Evolutionary conservation across 2,888 invertebrate genomes (phyloP).

Genomic region (Nemurella pictetii): DNA sequence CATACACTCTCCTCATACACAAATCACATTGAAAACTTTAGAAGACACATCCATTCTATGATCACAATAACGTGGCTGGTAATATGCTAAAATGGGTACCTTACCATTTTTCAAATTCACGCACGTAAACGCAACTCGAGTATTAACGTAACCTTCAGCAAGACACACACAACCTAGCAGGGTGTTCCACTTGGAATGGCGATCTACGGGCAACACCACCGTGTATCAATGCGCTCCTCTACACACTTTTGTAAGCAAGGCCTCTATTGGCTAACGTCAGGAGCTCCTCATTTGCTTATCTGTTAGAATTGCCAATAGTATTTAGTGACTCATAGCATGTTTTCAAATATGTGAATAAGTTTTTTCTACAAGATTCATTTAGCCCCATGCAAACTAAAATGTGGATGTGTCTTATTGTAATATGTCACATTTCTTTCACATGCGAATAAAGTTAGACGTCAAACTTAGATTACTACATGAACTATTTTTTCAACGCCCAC

Average conservation of each 20-base stretch:
- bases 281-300: slow-evolving; percentile 22
- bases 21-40: neutral
- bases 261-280: slow-evolving; percentile 21
- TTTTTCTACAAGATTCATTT: too few relatives aligned
- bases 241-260: neutral
- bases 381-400: too few relatives aligned
- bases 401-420: too few relatives aligned
- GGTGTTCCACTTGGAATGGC: slow-evolving; percentile 34
- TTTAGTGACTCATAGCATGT: slow-evolving; percentile 27
- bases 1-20: neutral
- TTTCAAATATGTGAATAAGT: neutral
- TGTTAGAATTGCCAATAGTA: slow-evolving; percentile 30
- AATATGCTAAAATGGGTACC: neutral
- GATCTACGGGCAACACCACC: slow-evolving; percentile 1
- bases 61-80: neutral
- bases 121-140: neutral
- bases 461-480: neutral
- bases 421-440: neutral
- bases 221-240: slow-evolving; percentile 39
- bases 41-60: neutral
- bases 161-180: slow-evolving; percentile 24
- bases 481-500: slow-evolving; percentile 33
- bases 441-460: neutral
- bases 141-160: neutral
- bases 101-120: slow-evolving; percentile 17